phyloP scores from a whole-genome alignment of 2,797 vertebrate genomes.

The Simalia tracyae region DNA sequence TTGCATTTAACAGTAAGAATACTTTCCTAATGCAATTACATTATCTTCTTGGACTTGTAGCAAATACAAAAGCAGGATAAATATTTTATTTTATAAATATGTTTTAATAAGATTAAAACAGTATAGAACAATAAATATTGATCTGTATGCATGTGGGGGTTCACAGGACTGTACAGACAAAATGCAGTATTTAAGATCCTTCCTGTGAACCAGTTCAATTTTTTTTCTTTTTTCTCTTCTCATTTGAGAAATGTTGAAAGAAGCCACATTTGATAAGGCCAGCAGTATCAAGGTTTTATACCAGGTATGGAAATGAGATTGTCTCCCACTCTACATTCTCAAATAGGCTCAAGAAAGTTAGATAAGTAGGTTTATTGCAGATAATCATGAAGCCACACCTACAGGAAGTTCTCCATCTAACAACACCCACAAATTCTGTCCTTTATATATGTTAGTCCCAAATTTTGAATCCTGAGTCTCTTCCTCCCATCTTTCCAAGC shows the following conservation, averaged over 20 bases:
- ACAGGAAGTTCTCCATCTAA: background rate
- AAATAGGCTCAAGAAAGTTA: background rate
- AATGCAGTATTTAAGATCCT: background rate
- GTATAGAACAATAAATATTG: conserved; percentile 10
- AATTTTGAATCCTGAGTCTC: background rate
- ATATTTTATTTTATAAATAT: conserved; percentile 26
- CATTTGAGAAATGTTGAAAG: background rate
- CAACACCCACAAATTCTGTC: background rate
- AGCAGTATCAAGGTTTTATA: background rate
- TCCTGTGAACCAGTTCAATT: no score
- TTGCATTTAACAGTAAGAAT: background rate
- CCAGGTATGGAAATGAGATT: background rate
- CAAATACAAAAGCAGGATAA: background rate
- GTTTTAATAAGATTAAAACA: background rate
- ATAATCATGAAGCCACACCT: background rate
- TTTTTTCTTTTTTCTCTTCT: background rate
- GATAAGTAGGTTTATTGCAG: background rate
- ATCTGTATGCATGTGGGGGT: background rate
- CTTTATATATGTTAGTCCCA: background rate
- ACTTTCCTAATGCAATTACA: conserved; percentile 23
- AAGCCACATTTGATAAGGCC: background rate
- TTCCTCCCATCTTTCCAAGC: background rate
- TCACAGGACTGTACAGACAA: background rate
- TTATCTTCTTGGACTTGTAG: background rate
- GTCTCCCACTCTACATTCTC: background rate